Base-by-base conservation (phyloP, 2,888 invertebrate species). In the Orchestes rusci region DNA sequence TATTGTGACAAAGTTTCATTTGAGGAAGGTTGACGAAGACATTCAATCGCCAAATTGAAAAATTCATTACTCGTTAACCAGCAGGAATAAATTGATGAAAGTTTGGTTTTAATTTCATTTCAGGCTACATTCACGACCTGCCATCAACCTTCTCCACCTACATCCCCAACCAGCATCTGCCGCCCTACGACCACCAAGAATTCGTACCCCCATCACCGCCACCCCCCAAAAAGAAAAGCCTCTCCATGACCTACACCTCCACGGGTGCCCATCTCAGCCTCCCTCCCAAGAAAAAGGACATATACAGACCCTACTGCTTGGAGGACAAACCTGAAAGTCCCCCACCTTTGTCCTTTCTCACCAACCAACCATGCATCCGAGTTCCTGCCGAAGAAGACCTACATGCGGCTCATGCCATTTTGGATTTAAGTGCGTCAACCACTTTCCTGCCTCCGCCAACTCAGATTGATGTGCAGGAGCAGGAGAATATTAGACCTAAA, bases 221-320 rank as follows among this genome's bases (percentile, higher is more conserved):
- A 7, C 53, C 57, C 20, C 55, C 62, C 63, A 73, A 74, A 66
- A 73, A 79, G 65, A 85, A 86, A 69, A 84, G 86, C 48, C 73
- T 83, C 54, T 75, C 87, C 30, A 85, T 87, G 82, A 87, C 86
- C 63, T 88, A 84, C 67, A 88, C 87, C 39, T 88, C 87, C 68
- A 87, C 87, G 12, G 87, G 86, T 33, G 80, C 84, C n/a, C 78
- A 85, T 28, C 71, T 88, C 17, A 85, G 87, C 45, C 70, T 90
- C 60, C 90, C 91, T 52, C 90, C 90, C 2, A 90, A 90, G 69
- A 90, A 90, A 69, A 89, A 90, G 68, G 90, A 91, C 68, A 88
- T 91, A 59, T 91, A 90, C 68, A 75, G 90, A 51, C 91, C 91
- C 1, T 91, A 91, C 70, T 89, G 87, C 52, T 70, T 85, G 53